Conservation (phyloP, 2,113 vertebrate species). For the Balaeniceps rex region DNA sequence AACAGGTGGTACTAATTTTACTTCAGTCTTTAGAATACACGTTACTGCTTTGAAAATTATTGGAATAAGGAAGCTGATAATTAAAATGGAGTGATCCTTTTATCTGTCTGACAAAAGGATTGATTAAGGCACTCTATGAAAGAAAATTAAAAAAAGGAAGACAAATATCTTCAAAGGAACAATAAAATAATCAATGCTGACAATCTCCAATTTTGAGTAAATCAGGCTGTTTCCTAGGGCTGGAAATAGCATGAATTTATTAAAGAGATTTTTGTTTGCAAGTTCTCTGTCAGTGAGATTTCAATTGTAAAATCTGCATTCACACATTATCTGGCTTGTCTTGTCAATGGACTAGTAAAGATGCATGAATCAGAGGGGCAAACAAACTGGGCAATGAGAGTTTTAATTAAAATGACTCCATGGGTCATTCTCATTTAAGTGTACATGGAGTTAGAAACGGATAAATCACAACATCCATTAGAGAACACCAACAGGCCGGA, state of each 20-base stretch:
- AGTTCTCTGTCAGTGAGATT: background rate
- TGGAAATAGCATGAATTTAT: background rate
- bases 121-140: background rate
- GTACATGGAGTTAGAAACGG: background rate
- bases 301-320: background rate
- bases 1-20: background rate
- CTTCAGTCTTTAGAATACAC: background rate
- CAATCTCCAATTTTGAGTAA: background rate
- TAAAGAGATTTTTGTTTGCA: background rate
- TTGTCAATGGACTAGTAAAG: background rate
- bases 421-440: slow-evolving; percentile 36
- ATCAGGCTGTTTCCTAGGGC: background rate
- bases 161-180: background rate
- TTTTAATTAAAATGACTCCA: slow-evolving; percentile 51
- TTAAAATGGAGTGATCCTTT: background rate
- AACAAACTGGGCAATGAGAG: background rate
- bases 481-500: background rate
- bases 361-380: background rate
- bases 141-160: background rate
- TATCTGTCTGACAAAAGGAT: background rate
- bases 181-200: background rate
- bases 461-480: slow-evolving; percentile 34
- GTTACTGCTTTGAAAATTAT: background rate
- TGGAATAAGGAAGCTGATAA: background rate
- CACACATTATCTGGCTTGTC: background rate